phyloP scores from a whole-genome alignment of 2,797 vertebrate species.

The Peromyscus eremicus region DNA sequence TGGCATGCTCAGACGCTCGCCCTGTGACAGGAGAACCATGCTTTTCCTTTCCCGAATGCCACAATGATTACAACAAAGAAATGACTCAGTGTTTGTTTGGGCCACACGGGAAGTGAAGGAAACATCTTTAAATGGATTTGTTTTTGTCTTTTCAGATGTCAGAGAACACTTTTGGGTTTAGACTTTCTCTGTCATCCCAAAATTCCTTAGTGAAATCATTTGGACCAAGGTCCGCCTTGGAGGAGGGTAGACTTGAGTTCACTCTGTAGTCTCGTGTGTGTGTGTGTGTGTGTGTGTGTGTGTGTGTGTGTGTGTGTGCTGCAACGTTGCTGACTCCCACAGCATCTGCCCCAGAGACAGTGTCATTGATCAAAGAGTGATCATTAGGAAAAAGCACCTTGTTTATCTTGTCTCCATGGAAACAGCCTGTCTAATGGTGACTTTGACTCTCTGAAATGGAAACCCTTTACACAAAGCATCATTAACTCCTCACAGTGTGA shows the following conservation, averaged over 20 bases:
- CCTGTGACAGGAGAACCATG: rapidly evolving
- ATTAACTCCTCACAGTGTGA: background rate
- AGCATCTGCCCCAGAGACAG: background rate
- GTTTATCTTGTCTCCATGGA: slow-evolving; percentile 47
- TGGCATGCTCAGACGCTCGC: rapidly evolving
- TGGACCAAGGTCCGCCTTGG: background rate
- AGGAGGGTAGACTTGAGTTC: no score
- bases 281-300: background rate
- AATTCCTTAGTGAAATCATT: background rate
- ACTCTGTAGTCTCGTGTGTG: background rate
- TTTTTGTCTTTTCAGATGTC: background rate
- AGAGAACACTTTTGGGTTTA: background rate
- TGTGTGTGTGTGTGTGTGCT: background rate
- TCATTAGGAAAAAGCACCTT: background rate
- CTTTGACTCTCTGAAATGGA: background rate
- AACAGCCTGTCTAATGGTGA: background rate
- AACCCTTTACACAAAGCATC: slow-evolving; percentile 16
- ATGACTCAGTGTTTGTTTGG: background rate
- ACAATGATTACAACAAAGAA: background rate
- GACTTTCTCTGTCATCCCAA: background rate
- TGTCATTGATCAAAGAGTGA: background rate
- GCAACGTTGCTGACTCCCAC: background rate
- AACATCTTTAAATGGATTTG: no score
- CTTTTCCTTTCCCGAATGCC: background rate
- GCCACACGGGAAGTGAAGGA: background rate